These are phyloP conservation scores for Boulengeromyrus knoepffleri DNA, from an alignment of 2,113 vertebrate species.

Conservation along the genomic window DNA sequence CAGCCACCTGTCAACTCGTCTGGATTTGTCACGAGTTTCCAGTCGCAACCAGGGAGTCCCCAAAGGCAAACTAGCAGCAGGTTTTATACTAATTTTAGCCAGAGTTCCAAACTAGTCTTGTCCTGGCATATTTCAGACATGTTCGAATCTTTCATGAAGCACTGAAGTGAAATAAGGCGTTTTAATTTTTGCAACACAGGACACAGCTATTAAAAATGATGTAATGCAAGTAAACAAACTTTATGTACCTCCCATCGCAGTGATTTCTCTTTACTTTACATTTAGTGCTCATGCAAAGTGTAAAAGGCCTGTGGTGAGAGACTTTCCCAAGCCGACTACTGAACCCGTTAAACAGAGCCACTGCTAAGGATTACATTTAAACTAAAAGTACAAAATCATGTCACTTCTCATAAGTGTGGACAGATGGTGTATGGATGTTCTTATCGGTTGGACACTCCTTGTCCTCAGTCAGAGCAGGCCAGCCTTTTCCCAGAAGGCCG, in stretches of 20 bases:
- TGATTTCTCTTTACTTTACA: neutral
- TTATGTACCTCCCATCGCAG: neutral
- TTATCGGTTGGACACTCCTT: neutral
- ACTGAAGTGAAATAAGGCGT: neutral
- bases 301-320: neutral
- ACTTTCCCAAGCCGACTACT: neutral
- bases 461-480: neutral
- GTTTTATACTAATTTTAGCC: neutral
- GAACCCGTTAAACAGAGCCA: neutral
- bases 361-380: neutral
- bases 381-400: neutral
- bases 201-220: neutral
- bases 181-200: neutral
- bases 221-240: neutral
- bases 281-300: neutral
- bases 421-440: neutral
- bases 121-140: neutral
- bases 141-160: conserved; percentile 16
- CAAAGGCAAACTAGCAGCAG: neutral
- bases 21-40: neutral
- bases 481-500: conserved; percentile 15
- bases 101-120: neutral
- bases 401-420: neutral
- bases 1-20: neutral
- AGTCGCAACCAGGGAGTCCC: neutral